Base-by-base conservation (phyloP, 2,113 vertebrate genomes). In the Gymnocephalus cernua region DNA sequence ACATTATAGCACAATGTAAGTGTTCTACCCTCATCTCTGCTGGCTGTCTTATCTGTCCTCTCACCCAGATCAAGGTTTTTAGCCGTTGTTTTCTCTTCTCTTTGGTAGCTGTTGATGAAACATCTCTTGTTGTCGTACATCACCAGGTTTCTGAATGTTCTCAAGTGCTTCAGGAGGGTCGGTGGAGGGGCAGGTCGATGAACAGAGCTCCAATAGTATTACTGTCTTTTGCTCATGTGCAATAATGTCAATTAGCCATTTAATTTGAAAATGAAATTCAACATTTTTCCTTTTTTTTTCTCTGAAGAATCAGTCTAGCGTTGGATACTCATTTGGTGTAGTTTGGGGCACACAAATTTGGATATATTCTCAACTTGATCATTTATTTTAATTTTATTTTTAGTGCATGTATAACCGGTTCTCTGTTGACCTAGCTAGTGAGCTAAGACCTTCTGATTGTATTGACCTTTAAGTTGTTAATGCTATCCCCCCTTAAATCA, bases 381-480 rank as follows among this genome's bases (percentile, higher is more conserved):
- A 51, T 83, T 86, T 21, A 77, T 48, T 76, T 81, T 76, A 29
- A 10, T 35, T 79, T 67, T 77, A 6, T 72, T 87, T 77, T 73
- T 89, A 87, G 82, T 85, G 93, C 95, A 94, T 94, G 92, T 93
- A 41, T 86, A 88, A 88, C 66, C 61, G 59, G 88, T 91, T 91
- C 90, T 88, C 85, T 86, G 88, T 86, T 89, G 88, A 90, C 90
- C 87, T 91, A 83, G 90, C 89, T 93, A 88, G 89, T 92, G 92
- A 93, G 93, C 92, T 86, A 81, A 94, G 92, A 93, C 92, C 92
- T 94, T 92, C 88, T 94, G 93, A 93, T 94, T 95, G 91, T 93
- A 94, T 87, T 85, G 81, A 89, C 78, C 48, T 90, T 93, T 88
- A 86, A 56, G 77, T 91, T 92, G 68, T 82, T 90, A 77, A 54